A percentile compares a stretch with the other conserved stretches of the same genome.
phyloP scores from a whole-genome alignment of 2,797 vertebrate genomes.

The Peromyscus aztecus region DNA sequence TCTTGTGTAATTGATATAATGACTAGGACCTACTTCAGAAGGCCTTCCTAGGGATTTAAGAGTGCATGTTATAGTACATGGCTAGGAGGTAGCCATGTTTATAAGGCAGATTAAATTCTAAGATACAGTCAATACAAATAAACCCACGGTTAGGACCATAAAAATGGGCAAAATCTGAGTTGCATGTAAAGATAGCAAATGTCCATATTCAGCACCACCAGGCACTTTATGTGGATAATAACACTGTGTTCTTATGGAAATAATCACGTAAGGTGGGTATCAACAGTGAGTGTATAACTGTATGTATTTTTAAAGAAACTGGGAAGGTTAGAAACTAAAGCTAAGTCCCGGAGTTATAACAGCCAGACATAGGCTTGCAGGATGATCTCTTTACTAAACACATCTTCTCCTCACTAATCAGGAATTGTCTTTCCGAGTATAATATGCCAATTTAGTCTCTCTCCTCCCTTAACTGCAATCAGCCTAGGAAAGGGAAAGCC shows the following conservation, averaged over 20 bases:
- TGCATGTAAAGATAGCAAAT: constrained; percentile 9
- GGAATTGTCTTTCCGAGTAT: neutral
- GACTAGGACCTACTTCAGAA: neutral
- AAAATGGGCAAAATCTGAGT: neutral
- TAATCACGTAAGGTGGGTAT: constrained; percentile 10
- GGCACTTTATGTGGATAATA: neutral
- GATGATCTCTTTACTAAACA: neutral
- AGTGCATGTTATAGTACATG: neutral
- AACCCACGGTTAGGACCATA: neutral
- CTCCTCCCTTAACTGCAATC: neutral
- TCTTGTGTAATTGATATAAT: neutral
- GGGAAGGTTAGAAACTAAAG: neutral
- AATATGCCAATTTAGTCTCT: neutral
- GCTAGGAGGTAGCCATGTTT: neutral
- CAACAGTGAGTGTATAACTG: neutral
- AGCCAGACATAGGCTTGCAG: neutral
- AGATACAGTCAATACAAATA: neutral
- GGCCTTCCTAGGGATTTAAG: neutral
- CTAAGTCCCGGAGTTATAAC: constrained; percentile 37
- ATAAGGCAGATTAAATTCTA: neutral
- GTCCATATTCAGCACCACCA: neutral
- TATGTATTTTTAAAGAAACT: neutral
- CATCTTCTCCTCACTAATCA: neutral
- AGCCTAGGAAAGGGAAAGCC: neutral
- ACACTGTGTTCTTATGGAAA: neutral